Base-by-base conservation (phyloP, 1,140 invertebrate species). In the Zaprionus taronus region DNA sequence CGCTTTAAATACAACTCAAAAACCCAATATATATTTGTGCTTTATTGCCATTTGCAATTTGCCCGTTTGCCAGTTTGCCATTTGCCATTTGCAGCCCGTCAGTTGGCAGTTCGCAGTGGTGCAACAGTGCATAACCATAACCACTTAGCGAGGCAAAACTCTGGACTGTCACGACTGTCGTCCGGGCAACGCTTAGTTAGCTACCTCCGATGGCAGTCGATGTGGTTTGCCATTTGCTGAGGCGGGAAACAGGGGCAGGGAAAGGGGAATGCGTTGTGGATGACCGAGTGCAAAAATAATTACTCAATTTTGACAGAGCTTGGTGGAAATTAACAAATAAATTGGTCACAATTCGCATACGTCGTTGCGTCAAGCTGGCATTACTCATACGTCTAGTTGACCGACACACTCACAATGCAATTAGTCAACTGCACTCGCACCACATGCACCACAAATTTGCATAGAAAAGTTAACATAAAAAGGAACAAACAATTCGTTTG, bases 281-380 rank as follows among this genome's bases (percentile, higher is more conserved):
- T 58, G 70, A 55, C 79, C 75, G 63, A 68, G 75, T 82, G 77
- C 57, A 66, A 74, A 87, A 87, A 80, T 80, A 86, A 87, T 81
- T 79, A 85, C 75, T 70, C 76, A 79, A 81, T 83, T 85, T 80
- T 82, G 76, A 86, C 68, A 67, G 72, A 79, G 65, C 63, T 67
- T 78, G 79, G 60, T 55, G 34, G 60, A 83, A 85, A 86, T 83
- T 74, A 80, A 69, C 72, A 86, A 83, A 72, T 76, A 72, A 70
- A 79, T 72, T 85, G 64, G 65, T 24, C 47, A 24, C 34, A 61
- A 64, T 60, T 34, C n/a, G 51, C 65, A 41, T 67, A 58, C 38
- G 24, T 26, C 28, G 24, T 26, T 41, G 22, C 15, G 12, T 34
- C 24, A 44, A 38, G 51, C 17, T 28, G 7, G 20, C 3, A 72